phyloP scores from a whole-genome alignment of 2,888 invertebrate species.

The Tachystola acroxantha region DNA sequence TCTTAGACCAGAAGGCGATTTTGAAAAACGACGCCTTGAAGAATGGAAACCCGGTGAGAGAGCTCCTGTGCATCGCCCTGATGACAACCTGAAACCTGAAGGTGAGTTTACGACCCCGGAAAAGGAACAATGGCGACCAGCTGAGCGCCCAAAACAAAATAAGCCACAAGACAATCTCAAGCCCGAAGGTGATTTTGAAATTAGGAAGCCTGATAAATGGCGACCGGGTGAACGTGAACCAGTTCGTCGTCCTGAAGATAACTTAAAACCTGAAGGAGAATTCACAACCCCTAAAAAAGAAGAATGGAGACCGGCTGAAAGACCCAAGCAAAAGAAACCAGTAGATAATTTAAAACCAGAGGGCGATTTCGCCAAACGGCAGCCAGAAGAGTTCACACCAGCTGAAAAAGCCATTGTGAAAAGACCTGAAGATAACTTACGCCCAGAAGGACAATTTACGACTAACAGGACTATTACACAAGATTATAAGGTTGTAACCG shows the following conservation, averaged over 20 bases:
- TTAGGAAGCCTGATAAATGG: conserved; percentile 33
- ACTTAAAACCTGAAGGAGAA: conserved; percentile 71
- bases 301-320: conserved; percentile 64
- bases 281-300: conserved; percentile 64
- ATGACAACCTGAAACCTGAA: conserved; percentile 70
- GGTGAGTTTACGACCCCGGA: conserved; percentile 59
- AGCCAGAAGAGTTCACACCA: conserved; percentile 41
- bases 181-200: conserved; percentile 76
- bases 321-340: conserved; percentile 53
- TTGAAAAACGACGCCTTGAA: conserved; percentile 41
- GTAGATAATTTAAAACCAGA: conserved; percentile 76
- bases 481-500: conserved; percentile 78
- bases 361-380: conserved; percentile 75
- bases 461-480: conserved; percentile 70
- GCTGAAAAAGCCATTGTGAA: conserved; percentile 54
- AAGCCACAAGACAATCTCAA: conserved; percentile 73
- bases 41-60: conserved; percentile 67
- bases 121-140: conserved; percentile 62
- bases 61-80: conserved; percentile 51
- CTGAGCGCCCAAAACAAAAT: conserved; percentile 62
- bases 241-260: conserved; percentile 68
- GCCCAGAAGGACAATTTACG: conserved; percentile 78
- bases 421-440: conserved; percentile 60
- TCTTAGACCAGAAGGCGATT: conserved; percentile 60
- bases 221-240: conserved; percentile 42